phyloP scores from a whole-genome alignment of 2,888 invertebrate genomes.

The Cabera pusaria region DNA sequence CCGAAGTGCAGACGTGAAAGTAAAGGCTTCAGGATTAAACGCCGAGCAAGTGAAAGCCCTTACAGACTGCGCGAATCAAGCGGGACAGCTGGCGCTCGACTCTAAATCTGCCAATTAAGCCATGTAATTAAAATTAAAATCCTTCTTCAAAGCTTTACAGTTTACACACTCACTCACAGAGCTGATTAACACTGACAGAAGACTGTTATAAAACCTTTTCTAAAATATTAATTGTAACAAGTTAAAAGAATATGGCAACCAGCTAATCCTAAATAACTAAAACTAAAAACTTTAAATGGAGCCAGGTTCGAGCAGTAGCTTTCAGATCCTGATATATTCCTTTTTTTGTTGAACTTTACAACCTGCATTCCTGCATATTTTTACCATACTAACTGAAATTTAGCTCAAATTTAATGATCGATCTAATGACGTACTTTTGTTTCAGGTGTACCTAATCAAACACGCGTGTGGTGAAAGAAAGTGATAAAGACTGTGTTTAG shows the following conservation, averaged over 20 bases:
- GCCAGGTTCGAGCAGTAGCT: slow-evolving; percentile 47
- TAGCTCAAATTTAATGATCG: no score
- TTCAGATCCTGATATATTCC: no score
- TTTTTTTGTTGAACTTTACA: slow-evolving; percentile 19
- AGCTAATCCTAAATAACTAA: slow-evolving; percentile 16
- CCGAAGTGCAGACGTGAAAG: slow-evolving; percentile 75
- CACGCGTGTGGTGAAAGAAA: slow-evolving; percentile 69
- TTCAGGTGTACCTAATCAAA: slow-evolving; percentile 66
- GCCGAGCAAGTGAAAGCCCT: slow-evolving; percentile 74
- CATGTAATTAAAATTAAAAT: slow-evolving; percentile 55
- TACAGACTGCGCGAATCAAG: slow-evolving; percentile 75
- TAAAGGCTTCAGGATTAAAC: slow-evolving; percentile 74
- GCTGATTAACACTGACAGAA: slow-evolving; percentile 14
- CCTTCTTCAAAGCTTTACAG: slow-evolving; percentile 33
- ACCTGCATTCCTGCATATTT: no score
- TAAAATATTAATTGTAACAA: slow-evolving; percentile 1
- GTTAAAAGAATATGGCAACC: slow-evolving; percentile 1
- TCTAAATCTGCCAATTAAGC: slow-evolving; percentile 72
- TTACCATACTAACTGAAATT: no score
- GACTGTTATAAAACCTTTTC: slow-evolving; percentile 20
- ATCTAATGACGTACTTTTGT: slow-evolving; percentile 51
- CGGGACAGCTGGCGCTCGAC: slow-evolving; percentile 77
- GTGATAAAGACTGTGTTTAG: slow-evolving; percentile 82
- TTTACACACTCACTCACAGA: slow-evolving; percentile 11
- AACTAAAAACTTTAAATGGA: slow-evolving; percentile 21